Base-by-base conservation (phyloP, 2,113 vertebrate genomes). In the Apeltes quadracus region DNA sequence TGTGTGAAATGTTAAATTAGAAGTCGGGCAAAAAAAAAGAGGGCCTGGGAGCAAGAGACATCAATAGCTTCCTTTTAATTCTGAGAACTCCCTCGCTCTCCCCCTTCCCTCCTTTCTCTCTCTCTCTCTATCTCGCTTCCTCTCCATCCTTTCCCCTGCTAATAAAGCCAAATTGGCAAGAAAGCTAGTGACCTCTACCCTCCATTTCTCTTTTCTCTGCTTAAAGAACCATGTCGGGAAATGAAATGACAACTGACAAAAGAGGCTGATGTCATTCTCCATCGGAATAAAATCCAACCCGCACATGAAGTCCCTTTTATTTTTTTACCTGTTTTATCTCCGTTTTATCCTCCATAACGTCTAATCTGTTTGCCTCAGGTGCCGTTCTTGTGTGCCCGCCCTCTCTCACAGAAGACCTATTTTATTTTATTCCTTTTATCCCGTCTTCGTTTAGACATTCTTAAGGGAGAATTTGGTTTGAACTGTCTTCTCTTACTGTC, bases 1-100 rank as follows among this genome's bases (percentile, higher is more conserved):
- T 79, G 89, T 87, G 89, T 85, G 90, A 91, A 91, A 88, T 88
- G 74, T 63, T 84, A 83, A 91, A 89, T 88, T 84, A 86, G 84
- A 84, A 88, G 75, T 65, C 29, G 71, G 72, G 74, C 64, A 65
- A 73, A 75, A 80, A 65, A 73, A 75, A 80, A 78, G 70, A 85
- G 72, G 57, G 79, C 84, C 87, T 89, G 59, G 72, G 79, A 92
- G 86, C 87, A 48, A 88, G 82, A 88, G 73, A 88, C 84, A 83
- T 91, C 83, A 89, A 87, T 90, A 78, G 84, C 83, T 85, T 90
- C 83, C 81, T 88, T 90, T 91, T 89, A 82, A 91, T 90, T 90
- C 88, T 44, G 81, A 88, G 80, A 81, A 83, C 74, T 82, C 82
- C 77, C 78, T 69, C 77, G 62, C 67, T 73, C 59, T 39, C 58